Conservation (phyloP, 1,140 invertebrate genomes). For the Hirudo medicinalis region DNA sequence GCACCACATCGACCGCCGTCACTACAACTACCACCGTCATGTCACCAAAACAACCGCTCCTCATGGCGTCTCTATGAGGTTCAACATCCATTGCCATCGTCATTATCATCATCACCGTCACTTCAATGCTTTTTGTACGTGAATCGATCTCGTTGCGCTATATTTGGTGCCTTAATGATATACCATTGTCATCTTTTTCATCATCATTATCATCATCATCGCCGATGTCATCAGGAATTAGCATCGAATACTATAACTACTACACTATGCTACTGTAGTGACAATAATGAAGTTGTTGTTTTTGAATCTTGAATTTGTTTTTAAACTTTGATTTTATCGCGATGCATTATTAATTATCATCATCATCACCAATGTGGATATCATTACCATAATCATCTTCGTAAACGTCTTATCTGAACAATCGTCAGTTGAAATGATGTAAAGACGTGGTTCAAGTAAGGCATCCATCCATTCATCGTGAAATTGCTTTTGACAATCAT, state of each 20-base stretch:
- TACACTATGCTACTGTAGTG: no score
- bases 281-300: not conserved
- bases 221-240: not conserved
- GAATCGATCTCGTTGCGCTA: no score
- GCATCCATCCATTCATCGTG: no score
- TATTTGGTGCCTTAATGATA: not conserved
- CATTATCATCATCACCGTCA: not conserved
- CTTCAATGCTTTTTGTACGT: no score
- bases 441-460: no score
- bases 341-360: not conserved
- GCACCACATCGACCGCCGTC: not conserved
- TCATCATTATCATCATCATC: slow-evolving; percentile 1
- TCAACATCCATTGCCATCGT: not conserved
- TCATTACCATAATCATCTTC: not conserved
- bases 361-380: not conserved
- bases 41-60: not conserved
- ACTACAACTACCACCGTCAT: not conserved
- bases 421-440: no score
- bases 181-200: not conserved
- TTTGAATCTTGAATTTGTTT: not conserved
- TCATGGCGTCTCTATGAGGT: no score
- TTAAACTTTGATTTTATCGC: not conserved
- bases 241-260: not conserved
- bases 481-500: no score
- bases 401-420: not conserved